Evolutionary conservation across 2,113 vertebrate species (phyloP).

Genomic region (Scolopax mira): DNA sequence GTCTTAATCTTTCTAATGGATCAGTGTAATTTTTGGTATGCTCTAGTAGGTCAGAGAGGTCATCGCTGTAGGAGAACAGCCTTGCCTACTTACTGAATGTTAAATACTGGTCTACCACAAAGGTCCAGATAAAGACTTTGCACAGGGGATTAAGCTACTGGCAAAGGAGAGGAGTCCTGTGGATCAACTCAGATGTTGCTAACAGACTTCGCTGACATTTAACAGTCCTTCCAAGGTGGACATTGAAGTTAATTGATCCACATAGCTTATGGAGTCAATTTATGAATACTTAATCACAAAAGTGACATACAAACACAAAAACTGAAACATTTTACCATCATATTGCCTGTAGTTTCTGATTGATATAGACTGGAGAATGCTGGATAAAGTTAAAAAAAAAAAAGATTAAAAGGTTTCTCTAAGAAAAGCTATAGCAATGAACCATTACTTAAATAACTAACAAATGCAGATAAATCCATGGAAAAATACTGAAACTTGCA

Average conservation of each 20-base stretch:
- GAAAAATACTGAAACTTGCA: not conserved
- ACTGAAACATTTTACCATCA: not conserved
- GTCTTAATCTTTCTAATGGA: conserved; percentile 62
- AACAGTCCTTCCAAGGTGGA: not conserved
- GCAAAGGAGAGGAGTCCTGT: not conserved
- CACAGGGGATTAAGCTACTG: not conserved
- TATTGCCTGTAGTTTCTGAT: not conserved
- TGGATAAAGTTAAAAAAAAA: not conserved
- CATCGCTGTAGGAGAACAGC: conserved; percentile 14
- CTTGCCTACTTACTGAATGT: conserved; percentile 11
- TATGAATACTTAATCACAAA: not conserved
- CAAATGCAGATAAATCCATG: not conserved
- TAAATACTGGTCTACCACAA: not conserved
- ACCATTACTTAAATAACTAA: not conserved
- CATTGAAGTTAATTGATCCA: not conserved
- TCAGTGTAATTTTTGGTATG: conserved; percentile 40
- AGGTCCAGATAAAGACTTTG: conserved; percentile 4
- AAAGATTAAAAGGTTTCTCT: not conserved
- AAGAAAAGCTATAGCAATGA: not conserved
- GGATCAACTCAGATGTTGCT: not conserved
- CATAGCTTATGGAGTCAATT: not conserved
- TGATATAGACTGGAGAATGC: not conserved
- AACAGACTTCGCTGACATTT: not conserved
- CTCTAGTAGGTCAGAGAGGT: not conserved
- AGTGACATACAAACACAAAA: not conserved